Percentiles rank a stretch among this genome's conserved stretches.
phyloP scores from a whole-genome alignment of 2,888 invertebrate species.

The Acleris emargana region DNA sequence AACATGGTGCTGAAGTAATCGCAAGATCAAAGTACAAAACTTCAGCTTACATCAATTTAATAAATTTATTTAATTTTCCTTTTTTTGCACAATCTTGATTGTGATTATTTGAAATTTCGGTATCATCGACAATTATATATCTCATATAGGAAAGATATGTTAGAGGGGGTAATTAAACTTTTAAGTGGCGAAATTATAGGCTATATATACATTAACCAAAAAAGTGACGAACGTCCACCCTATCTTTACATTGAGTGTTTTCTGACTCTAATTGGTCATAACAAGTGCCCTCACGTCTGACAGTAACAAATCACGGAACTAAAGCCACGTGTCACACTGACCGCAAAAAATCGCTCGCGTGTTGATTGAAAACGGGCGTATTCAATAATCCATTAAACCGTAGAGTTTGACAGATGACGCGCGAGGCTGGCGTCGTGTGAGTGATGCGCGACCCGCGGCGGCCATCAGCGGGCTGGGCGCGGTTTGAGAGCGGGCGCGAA shows the following conservation, averaged over 20 bases:
- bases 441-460: slow-evolving; percentile 49
- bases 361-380: slow-evolving; percentile 66
- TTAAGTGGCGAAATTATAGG: not conserved
- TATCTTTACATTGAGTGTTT: slow-evolving; percentile 31
- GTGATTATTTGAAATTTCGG: too few species aligned
- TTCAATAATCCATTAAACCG: slow-evolving; percentile 71
- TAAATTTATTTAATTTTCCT: too few species aligned
- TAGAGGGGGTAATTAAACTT: too few species aligned
- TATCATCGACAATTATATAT: too few species aligned
- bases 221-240: slow-evolving; percentile 14
- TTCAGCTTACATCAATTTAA: too few species aligned
- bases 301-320: slow-evolving; percentile 48
- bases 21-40: too few species aligned
- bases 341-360: slow-evolving; percentile 58
- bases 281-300: slow-evolving; percentile 40
- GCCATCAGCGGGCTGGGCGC: slow-evolving; percentile 15
- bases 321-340: slow-evolving; percentile 51
- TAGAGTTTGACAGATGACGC: slow-evolving; percentile 68
- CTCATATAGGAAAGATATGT: too few species aligned
- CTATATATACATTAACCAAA: slow-evolving; percentile 6
- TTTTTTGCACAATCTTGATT: too few species aligned
- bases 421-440: slow-evolving; percentile 54
- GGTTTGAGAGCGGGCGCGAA: not conserved
- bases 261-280: slow-evolving; percentile 35
- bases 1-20: too few species aligned